Conservation (phyloP, 2,888 invertebrate genomes). For the Drosophila algonquin region DNA sequence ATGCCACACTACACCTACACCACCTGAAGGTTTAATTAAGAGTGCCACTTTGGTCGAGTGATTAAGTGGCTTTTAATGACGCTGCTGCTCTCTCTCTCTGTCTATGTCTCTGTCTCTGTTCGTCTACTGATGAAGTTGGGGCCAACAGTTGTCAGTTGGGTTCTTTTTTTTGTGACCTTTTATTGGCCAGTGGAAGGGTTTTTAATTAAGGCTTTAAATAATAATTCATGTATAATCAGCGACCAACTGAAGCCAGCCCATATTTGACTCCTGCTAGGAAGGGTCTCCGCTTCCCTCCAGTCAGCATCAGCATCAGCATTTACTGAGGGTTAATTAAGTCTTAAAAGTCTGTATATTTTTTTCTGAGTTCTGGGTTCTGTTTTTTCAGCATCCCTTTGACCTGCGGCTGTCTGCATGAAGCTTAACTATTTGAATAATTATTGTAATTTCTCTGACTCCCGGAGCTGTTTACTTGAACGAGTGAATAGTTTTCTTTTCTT, state of each 20-base stretch:
- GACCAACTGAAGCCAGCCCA: slow-evolving; percentile 20
- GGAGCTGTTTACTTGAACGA: slow-evolving; percentile 10
- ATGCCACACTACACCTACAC: slow-evolving; percentile 13
- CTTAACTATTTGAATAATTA: slow-evolving; percentile 35
- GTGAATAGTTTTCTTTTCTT: slow-evolving; percentile 1
- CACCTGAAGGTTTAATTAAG: slow-evolving; percentile 50
- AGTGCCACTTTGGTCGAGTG: slow-evolving; percentile 46
- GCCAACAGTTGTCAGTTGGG: neutral
- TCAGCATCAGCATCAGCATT: slow-evolving; percentile 20
- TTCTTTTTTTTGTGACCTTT: neutral
- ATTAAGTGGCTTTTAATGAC: slow-evolving; percentile 68
- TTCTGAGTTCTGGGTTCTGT: neutral
- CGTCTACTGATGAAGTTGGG: slow-evolving; percentile 6
- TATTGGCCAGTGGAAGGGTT: neutral
- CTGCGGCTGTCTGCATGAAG: slow-evolving; percentile 16
- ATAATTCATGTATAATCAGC: slow-evolving; percentile 30
- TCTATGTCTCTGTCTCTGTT: neutral
- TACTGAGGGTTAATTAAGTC: slow-evolving; percentile 26
- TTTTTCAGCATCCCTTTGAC: slow-evolving; percentile 29
- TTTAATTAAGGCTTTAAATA: slow-evolving; percentile 27
- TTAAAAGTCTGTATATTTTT: slow-evolving; percentile 3
- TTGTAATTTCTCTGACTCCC: slow-evolving; percentile 2
- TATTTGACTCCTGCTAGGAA: neutral
- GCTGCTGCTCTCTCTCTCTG: slow-evolving; percentile 8
- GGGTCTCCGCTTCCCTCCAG: slow-evolving; percentile 4